phyloP scores from a whole-genome alignment of 1,140 invertebrate species.

The Armadillidium nasatum region DNA sequence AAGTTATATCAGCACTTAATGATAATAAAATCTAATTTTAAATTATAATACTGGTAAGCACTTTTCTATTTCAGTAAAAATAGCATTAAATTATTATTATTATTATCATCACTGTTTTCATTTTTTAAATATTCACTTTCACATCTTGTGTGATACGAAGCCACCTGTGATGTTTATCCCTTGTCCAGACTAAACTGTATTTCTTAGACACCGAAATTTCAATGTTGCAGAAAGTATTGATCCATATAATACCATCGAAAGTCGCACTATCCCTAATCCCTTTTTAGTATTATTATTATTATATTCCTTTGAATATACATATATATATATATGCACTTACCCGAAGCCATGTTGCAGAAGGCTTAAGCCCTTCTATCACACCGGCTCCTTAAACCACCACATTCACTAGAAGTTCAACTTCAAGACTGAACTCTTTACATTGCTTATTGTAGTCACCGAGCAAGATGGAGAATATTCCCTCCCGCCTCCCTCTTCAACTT shows the following conservation, averaged over 20 bases:
- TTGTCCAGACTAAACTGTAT: too few species aligned
- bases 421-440: conserved; percentile 5
- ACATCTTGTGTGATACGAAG: background rate
- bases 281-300: background rate
- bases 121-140: background rate
- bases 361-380: conserved; percentile 9
- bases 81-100: too few species aligned
- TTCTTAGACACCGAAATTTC: too few species aligned
- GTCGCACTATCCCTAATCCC: background rate
- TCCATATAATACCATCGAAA: background rate
- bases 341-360: conserved; percentile 8
- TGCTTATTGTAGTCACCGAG: background rate
- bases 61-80: too few species aligned
- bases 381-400: background rate
- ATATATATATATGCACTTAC: background rate
- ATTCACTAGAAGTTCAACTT: conserved; percentile 10
- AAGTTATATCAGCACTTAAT: too few species aligned
- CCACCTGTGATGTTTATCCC: background rate
- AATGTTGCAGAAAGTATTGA: too few species aligned
- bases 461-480: background rate
- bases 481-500: background rate
- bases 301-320: too few species aligned
- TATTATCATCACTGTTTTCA: background rate
- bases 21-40: too few species aligned
- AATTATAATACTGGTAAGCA: too few species aligned